A percentile compares a stretch with the other conserved stretches of the same genome.
phyloP scores from a whole-genome alignment of 2,797 vertebrate genomes.

The Psittacula echo region DNA sequence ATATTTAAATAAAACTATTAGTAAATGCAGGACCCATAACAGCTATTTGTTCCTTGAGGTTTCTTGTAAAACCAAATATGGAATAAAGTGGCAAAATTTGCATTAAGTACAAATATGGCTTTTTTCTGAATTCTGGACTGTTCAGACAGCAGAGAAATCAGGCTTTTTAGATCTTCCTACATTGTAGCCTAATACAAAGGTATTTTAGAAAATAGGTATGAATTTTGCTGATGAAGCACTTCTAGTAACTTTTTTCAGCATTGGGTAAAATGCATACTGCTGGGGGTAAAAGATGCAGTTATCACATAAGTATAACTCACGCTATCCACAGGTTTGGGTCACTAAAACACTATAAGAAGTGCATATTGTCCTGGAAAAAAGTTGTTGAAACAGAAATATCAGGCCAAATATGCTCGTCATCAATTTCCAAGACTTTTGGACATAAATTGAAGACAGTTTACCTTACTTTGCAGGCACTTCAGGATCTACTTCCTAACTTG shows the following conservation, averaged over 20 bases:
- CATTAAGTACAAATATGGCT: background rate
- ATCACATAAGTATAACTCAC: background rate
- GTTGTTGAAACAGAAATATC: background rate
- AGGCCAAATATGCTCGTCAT: background rate
- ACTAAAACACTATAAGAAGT: background rate
- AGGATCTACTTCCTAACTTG: background rate
- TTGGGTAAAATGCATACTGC: background rate
- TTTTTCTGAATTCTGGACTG: background rate
- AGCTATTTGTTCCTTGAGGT: background rate
- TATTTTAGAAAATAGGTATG: background rate
- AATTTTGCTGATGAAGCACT: background rate
- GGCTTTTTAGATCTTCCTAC: background rate
- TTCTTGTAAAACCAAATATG: background rate
- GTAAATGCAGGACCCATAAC: background rate
- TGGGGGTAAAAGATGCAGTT: background rate
- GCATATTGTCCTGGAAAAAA: background rate
- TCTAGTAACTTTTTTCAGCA: background rate
- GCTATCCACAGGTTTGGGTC: background rate
- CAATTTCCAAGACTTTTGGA: background rate
- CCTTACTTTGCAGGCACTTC: background rate
- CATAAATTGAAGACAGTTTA: background rate
- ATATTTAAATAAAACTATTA: background rate
- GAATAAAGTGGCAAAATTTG: background rate
- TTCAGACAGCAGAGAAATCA: background rate
- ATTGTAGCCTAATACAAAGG: background rate